phyloP scores from a whole-genome alignment of 2,113 vertebrate genomes.

The Dipodomys stephensi region DNA sequence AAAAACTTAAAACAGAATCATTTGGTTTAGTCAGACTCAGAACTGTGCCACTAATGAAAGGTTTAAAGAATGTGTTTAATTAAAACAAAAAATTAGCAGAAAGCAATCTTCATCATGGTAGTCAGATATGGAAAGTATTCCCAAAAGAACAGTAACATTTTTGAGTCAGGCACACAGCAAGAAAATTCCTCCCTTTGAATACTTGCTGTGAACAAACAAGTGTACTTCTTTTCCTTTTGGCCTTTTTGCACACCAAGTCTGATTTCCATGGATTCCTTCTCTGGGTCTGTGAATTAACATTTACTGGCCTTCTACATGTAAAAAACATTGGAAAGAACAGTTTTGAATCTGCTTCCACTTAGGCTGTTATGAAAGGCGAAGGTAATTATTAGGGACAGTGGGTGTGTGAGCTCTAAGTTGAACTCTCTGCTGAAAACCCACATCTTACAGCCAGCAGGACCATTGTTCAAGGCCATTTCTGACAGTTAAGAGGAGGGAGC shows the following conservation, averaged over 20 bases:
- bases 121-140: constrained; percentile 18
- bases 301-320: constrained; percentile 16
- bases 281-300: background rate
- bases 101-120: background rate
- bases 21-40: background rate
- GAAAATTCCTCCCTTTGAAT: background rate
- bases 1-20: background rate
- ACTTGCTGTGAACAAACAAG: background rate
- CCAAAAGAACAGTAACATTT: constrained; percentile 19
- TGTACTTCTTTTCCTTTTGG: background rate
- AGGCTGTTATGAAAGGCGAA: background rate
- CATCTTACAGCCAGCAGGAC: background rate
- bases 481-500: background rate
- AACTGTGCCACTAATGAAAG: too few species aligned
- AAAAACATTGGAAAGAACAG: constrained; percentile 25
- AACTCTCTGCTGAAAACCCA: background rate
- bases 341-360: constrained; percentile 28
- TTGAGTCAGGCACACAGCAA: background rate
- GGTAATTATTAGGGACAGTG: background rate
- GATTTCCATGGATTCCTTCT: background rate
- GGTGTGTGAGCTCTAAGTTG: background rate
- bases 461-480: background rate
- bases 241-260: background rate
- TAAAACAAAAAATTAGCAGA: too few species aligned
- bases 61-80: too few species aligned